Evolutionary conservation across 2,888 invertebrate genomes (phyloP), one percentile per base, ranked within the genome.

Genomic region (Philhelius pedissequus): DNA sequence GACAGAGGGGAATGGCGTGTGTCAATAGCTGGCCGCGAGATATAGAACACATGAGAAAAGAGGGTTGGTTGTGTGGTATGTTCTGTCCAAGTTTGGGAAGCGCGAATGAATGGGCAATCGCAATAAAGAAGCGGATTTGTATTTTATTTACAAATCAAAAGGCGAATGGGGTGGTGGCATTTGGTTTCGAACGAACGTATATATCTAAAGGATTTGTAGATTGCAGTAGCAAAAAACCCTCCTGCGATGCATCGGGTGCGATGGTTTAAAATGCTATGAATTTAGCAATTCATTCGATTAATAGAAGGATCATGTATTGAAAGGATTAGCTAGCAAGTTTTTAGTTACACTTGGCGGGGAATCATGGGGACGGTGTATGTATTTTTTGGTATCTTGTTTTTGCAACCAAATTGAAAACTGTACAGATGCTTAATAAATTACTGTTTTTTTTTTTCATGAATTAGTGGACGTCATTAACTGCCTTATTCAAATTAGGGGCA

Each of bases 71-170:
- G 11, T 58, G 76, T 69, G 74, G 43, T n/a, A 52, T 80, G 81
- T 81, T 81, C 75, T 35, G 62, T 45, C 56, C 15, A 54, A 62
- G 27, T 43, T 15, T 40, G 43, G 30, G 2, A 50, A 27, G n/a
- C 64, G 27, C 48, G 54, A 52, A 22, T 30, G 45, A 38, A 73
- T 77, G 82, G 73, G 64, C 56, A 64, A 78, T 83, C 68, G 64
- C 56, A 64, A 78, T 83, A 78, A 83, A 83, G 73, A 69, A 58
- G 62, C 60, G 82, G 69, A 56, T 82, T 74, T 64, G 45, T 77
- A 68, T 73, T 77, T n/a, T 77, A 82, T 82, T 73, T 78, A 73
- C 68, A 62, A 38, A 50, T 25, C 40, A 54, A 40, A 15, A 38
- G 32, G 43, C 43, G 60, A 27, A 48, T 32, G 13, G 71, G 60